Evolutionary conservation across 1,140 invertebrate species (phyloP).

Genomic region (Caenorhabditis briggsae): DNA sequence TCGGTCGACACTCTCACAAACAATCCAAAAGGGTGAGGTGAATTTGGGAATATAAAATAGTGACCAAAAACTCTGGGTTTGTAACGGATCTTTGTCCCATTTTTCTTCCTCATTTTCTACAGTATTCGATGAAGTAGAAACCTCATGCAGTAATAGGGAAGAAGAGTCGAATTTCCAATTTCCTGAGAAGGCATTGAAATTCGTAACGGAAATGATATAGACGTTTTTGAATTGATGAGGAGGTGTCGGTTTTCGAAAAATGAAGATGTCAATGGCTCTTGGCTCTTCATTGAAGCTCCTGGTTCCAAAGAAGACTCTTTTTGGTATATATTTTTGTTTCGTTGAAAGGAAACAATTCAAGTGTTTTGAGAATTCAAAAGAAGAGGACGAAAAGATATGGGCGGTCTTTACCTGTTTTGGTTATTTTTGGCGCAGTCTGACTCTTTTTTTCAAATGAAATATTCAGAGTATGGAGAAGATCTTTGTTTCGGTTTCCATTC

Average conservation of each 20-base stretch:
- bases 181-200: neutral
- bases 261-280: neutral
- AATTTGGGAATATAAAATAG: neutral
- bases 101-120: neutral
- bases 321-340: neutral
- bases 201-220: slow-evolving; percentile 4
- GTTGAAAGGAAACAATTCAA: neutral
- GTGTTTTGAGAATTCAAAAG: neutral
- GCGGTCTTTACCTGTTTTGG: neutral
- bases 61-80: slow-evolving; percentile 25
- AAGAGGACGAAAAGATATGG: neutral
- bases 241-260: slow-evolving; percentile 36
- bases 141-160: neutral
- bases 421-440: too few relatives aligned
- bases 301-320: neutral
- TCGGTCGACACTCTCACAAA: neutral
- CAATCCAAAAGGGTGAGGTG: neutral
- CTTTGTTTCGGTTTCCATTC: too few relatives aligned
- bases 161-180: slow-evolving; percentile 35
- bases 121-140: neutral
- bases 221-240: slow-evolving; percentile 1
- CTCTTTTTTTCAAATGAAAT: neutral
- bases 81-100: slow-evolving; percentile 5
- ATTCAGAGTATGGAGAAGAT: neutral
- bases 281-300: neutral